Base-by-base conservation (phyloP, 2,888 invertebrate species). In the Pseudeuparius sepicola region DNA sequence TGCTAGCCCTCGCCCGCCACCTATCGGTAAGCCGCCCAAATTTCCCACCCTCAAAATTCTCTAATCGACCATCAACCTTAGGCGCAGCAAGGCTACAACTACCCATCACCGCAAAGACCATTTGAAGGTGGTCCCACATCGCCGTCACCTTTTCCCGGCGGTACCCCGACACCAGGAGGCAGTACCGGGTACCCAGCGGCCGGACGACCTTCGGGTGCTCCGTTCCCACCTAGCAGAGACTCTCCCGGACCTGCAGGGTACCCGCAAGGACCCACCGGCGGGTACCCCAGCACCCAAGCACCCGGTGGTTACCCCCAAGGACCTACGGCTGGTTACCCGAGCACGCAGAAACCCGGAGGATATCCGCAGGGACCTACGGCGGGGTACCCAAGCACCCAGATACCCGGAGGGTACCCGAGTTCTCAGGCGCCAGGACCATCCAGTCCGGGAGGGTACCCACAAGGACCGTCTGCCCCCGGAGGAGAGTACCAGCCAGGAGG, bases 61-160 rank as follows among this genome's bases (percentile, higher is more conserved):
- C 20, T 20, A 7, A 6, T 9, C 9, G 9, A 25, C 25, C 6
- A 6, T 25, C 9, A 25, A 23, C 35, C 37, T 23, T 31, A 76
- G 75, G 73, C 70, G 34, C 81, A 84, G 66, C 73, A 68, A 53
- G 83, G 84, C 12, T 86, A 86, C 55, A 74, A 72, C 43, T 86
- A 86, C 61, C 76, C 76, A 43, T 70, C 75, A 40, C 85, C 83
- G 4, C 68, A 68, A 31, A 69, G 72, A 47, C 75, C 75, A 1
- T 68, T 79, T 46, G 9, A 53, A 7, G 34, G 36, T 33, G 24
- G 25, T 15, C 34, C 37, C 6, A 14, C 29, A 2, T 27, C 31
- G 3, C 31, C 38, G 23, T 34, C 34, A 17, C 18, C 29, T 34
- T 25, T 25, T 7, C 18, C 11, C 15, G 26, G 12, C 13, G 14